Percentiles rank a stretch among this genome's conserved stretches.
phyloP scores from a whole-genome alignment of 2,888 invertebrate genomes.

The Trichopria drosophilae region DNA sequence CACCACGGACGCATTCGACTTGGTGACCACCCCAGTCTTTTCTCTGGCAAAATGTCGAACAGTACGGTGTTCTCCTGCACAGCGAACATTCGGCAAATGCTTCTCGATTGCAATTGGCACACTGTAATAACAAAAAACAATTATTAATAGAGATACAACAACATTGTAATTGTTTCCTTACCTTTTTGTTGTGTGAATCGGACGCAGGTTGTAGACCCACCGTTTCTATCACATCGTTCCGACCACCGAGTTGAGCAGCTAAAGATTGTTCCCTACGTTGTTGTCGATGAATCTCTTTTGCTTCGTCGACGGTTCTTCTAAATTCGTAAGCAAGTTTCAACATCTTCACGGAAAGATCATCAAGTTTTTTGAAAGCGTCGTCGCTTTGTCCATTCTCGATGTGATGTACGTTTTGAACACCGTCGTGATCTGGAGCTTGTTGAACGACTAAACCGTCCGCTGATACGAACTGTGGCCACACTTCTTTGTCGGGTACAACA shows the following conservation, averaged over 20 bases:
- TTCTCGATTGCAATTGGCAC: constrained; percentile 87
- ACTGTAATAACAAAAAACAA: constrained; percentile 60
- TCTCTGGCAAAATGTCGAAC: constrained; percentile 86
- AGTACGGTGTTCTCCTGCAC: constrained; percentile 84
- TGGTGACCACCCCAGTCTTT: constrained; percentile 88
- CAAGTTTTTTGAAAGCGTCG: constrained; percentile 61
- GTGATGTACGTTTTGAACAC: constrained; percentile 45
- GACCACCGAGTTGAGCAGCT: constrained; percentile 59
- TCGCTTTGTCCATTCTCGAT: constrained; percentile 49
- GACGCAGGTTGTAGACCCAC: constrained; percentile 64
- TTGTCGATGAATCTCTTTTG: constrained; percentile 66
- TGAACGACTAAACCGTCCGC: constrained; percentile 54
- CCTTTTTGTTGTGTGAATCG: constrained; percentile 76
- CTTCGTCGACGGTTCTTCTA: constrained; percentile 73
- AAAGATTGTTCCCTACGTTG: constrained; percentile 60
- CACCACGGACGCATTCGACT: constrained; percentile 78
- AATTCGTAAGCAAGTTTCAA: constrained; percentile 71
- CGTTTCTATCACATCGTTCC: constrained; percentile 59
- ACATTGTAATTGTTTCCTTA: constrained; percentile 47
- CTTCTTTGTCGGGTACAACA: constrained; percentile 51
- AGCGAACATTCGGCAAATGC: constrained; percentile 85
- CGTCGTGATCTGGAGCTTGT: constrained; percentile 49
- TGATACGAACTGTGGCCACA: constrained; percentile 54
- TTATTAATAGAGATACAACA: constrained; percentile 10
- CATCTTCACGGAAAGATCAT: constrained; percentile 72